A percentile compares a stretch with the other conserved stretches of the same genome.
These are phyloP conservation scores for Clarias fuscus DNA, from an alignment of 2,797 vertebrate species.

Conservation along the genomic window DNA sequence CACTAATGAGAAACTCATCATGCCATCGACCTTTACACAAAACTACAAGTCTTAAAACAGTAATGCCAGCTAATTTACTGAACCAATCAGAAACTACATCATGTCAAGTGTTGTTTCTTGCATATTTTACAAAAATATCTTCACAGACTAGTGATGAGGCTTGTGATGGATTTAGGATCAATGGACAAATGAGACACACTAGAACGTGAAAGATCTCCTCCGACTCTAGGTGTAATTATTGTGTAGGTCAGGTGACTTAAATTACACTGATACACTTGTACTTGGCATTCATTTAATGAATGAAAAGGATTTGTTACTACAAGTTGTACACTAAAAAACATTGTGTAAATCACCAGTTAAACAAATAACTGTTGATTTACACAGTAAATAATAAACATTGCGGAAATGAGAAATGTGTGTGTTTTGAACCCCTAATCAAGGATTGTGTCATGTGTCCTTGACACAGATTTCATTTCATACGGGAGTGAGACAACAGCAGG, in stretches of 20 bases:
- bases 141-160: not conserved
- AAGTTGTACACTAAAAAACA: not conserved
- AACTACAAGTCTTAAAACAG: not conserved
- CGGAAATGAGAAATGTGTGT: not conserved
- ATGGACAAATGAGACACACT: not conserved
- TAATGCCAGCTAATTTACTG: not conserved
- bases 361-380: not conserved
- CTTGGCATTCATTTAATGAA: not conserved
- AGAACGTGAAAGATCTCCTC: not conserved
- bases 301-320: not conserved
- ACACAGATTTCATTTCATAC: not conserved
- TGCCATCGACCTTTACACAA: not conserved
- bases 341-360: not conserved
- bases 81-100: not conserved
- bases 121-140: not conserved
- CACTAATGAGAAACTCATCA: slow-evolving; percentile 3
- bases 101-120: not conserved
- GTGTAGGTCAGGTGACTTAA: not conserved
- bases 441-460: not conserved
- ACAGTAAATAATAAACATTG: not conserved
- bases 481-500: not conserved
- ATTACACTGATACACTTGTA: not conserved
- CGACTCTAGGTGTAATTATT: not conserved
- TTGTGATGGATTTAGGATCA: not conserved
- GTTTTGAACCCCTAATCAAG: not conserved